phyloP scores from a whole-genome alignment of 2,113 vertebrate genomes.

The Podiceps cristatus region DNA sequence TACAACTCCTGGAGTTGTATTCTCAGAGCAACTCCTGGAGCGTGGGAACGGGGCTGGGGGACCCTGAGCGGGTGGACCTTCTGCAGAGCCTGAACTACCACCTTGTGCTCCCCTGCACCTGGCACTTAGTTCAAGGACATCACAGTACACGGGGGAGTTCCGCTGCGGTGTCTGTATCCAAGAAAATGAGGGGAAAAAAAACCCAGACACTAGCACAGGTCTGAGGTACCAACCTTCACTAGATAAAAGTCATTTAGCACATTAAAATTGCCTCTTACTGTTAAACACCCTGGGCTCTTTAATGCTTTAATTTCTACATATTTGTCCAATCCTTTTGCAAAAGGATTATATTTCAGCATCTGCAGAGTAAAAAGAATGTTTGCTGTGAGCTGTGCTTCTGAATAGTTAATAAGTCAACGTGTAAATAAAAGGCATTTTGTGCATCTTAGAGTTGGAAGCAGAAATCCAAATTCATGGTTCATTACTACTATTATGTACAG shows the following conservation, averaged over 20 bases:
- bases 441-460: conserved; percentile 21
- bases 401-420: neutral
- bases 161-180: neutral
- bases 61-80: neutral
- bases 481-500: conserved; percentile 13
- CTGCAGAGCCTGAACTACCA: neutral
- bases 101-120: neutral
- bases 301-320: neutral
- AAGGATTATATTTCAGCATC: neutral
- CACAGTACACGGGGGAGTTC: too few relatives aligned
- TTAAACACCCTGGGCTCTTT: neutral
- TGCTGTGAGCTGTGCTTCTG: neutral
- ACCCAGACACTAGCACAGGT: neutral
- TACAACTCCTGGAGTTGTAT: too few relatives aligned
- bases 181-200: neutral
- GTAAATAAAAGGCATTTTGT: neutral
- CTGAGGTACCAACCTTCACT: neutral
- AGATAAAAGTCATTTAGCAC: neutral
- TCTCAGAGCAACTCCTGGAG: neutral
- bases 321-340: conserved; percentile 11
- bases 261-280: neutral
- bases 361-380: neutral
- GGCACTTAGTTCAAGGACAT: neutral
- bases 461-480: conserved; percentile 44
- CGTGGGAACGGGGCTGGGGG: too few relatives aligned